phyloP scores from a whole-genome alignment of 2,888 invertebrate species.

The Diarsia dahlii region DNA sequence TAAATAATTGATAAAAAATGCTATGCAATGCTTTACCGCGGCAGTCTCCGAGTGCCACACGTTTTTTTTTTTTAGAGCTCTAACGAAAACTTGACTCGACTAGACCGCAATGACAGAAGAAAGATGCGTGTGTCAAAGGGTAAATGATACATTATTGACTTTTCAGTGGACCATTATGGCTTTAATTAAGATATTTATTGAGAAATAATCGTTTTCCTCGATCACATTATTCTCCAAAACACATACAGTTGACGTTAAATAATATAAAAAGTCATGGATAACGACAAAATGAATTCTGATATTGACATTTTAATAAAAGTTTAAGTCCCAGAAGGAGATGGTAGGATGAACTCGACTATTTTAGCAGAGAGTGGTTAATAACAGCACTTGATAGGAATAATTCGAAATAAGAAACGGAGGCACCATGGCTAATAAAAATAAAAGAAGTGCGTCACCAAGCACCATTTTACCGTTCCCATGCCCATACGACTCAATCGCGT shows the following conservation, averaged over 20 bases:
- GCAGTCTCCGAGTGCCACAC: no score
- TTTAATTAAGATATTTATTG: neutral
- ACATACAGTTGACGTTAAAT: neutral
- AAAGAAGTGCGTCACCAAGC: neutral
- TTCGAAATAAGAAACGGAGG: no score
- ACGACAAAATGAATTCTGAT: neutral
- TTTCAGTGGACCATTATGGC: neutral
- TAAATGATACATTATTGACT: neutral
- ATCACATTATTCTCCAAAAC: neutral
- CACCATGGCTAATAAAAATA: no score
- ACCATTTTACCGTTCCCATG: conserved; percentile 52
- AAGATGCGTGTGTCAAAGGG: neutral
- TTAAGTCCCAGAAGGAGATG: no score
- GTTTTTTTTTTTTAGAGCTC: no score
- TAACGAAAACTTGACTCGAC: neutral
- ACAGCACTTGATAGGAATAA: no score
- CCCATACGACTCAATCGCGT: conserved; percentile 60
- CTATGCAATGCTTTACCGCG: no score
- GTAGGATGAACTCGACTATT: no score
- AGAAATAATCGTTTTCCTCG: neutral
- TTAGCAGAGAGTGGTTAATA: no score
- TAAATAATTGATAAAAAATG: no score
- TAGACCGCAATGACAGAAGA: neutral
- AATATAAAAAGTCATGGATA: neutral
- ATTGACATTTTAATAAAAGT: neutral